Evolutionary conservation across 2,797 vertebrate genomes (phyloP).

Genomic region (Sphenopsis melanotis): DNA sequence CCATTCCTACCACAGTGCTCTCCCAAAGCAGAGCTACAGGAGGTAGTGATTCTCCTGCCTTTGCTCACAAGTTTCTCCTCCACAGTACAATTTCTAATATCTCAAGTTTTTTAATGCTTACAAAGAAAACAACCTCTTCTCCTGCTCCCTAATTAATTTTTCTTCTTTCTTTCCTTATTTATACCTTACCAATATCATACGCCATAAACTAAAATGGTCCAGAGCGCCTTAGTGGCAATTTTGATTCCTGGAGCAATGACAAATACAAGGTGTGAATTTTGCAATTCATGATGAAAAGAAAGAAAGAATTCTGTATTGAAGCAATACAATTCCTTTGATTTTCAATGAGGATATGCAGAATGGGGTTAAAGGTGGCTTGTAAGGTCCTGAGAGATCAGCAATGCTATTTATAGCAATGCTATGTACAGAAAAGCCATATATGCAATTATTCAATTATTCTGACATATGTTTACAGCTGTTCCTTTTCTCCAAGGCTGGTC

Average conservation of each 20-base stretch:
- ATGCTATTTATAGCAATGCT: neutral
- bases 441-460: neutral
- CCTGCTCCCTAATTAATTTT: neutral
- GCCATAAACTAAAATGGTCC: neutral
- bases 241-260: neutral
- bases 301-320: neutral
- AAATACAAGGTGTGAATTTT: neutral
- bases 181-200: neutral
- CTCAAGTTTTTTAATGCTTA: neutral
- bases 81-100: neutral
- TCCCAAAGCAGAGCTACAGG: neutral
- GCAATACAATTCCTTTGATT: neutral
- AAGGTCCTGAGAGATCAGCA: neutral
- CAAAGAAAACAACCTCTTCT: neutral
- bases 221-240: neutral
- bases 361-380: neutral
- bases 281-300: neutral
- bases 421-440: neutral
- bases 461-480: neutral
- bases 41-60: neutral
- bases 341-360: neutral
- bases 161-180: neutral
- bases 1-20: neutral
- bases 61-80: neutral
- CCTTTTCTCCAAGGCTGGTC: neutral